Conservation (phyloP, 2,113 vertebrate genomes). For the Chloropsis hardwickii region DNA sequence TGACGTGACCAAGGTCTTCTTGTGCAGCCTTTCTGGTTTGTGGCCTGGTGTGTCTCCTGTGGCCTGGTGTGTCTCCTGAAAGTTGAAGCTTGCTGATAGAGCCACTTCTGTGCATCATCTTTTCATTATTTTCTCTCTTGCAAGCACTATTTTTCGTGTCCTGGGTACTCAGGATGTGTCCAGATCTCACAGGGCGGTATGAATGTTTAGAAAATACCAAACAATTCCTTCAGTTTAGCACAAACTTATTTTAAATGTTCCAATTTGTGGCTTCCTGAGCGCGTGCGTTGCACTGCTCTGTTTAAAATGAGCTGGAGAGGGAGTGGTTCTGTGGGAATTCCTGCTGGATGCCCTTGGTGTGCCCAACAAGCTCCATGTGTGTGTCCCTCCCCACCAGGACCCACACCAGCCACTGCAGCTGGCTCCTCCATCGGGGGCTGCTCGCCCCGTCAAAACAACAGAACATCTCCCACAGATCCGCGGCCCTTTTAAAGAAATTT, state of each 20-base stretch:
- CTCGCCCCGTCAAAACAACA: fast-evolving
- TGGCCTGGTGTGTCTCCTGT: neutral
- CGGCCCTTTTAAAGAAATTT: neutral
- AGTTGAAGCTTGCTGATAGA: neutral
- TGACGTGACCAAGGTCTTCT: fast-evolving
- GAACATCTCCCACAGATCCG: neutral
- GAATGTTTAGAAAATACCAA: neutral
- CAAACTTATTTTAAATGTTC: too few species aligned
- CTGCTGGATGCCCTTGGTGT: neutral
- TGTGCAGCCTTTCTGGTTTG: neutral
- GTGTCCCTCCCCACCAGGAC: neutral
- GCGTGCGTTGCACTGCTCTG: neutral
- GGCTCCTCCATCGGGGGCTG: neutral
- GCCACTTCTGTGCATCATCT: neutral
- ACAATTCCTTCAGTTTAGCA: neutral
- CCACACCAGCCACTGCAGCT: neutral
- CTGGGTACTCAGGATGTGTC: neutral
- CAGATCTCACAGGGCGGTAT: neutral
- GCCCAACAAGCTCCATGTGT: neutral
- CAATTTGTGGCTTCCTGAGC: neutral
- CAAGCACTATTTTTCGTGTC: neutral
- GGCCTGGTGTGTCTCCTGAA: neutral
- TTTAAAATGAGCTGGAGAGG: neutral
- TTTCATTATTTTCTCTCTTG: neutral
- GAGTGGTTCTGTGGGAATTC: neutral